Evolutionary conservation across 2,113 vertebrate species (phyloP).

Genomic region (human): DNA sequence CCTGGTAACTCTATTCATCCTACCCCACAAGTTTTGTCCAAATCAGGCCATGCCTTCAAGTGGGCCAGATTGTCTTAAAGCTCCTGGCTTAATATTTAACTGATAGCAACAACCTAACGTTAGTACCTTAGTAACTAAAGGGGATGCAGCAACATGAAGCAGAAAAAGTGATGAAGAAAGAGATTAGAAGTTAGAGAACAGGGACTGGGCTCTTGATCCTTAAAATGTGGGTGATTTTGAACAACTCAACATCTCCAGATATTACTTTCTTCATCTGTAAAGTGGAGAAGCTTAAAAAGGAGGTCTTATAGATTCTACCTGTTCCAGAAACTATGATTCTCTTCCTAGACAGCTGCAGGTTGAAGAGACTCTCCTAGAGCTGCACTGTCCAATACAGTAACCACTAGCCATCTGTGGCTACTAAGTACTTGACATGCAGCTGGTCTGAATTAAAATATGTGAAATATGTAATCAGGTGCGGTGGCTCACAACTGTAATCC

Average conservation of each 20-base stretch:
- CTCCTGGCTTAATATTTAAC: not conserved
- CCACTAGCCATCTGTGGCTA: not conserved
- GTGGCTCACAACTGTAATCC: too few relatives aligned
- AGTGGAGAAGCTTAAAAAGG: not conserved
- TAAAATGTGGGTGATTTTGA: not conserved
- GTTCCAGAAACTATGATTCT: not conserved
- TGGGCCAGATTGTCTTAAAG: not conserved
- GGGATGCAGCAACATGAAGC: not conserved
- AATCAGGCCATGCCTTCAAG: not conserved
- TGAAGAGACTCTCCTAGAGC: not conserved
- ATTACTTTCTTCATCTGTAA: not conserved
- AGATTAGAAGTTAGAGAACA: not conserved
- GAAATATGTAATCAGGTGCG: too few relatives aligned
- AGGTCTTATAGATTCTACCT: not conserved
- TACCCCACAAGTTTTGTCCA: not conserved
- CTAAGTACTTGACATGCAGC: not conserved
- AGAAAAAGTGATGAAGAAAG: not conserved
- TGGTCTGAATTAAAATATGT: not conserved
- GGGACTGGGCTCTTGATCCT: not conserved
- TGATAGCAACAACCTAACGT: not conserved
- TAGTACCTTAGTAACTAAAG: not conserved
- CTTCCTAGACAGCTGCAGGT: not conserved
- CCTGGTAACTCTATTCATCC: not conserved
- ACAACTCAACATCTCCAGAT: not conserved
- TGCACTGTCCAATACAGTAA: not conserved